Evolutionary conservation across 2,797 vertebrate species (phyloP).

Genomic region (Heliangelus exortis): DNA sequence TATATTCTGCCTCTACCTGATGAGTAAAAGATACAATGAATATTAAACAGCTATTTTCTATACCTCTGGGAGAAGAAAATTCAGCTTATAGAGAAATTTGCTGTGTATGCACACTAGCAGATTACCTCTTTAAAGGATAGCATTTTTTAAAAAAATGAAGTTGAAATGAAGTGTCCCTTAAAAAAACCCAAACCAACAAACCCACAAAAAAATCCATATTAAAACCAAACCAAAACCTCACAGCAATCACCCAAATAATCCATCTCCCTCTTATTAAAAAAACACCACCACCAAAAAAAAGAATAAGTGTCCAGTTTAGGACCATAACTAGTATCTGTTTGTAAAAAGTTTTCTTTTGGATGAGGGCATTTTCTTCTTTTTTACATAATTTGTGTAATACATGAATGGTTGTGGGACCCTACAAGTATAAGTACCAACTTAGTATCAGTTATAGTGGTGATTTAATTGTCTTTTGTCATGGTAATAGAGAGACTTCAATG

Average conservation of each 20-base stretch:
- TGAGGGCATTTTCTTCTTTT: neutral
- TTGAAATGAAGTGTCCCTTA: neutral
- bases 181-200: neutral
- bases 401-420: neutral
- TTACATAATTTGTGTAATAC: neutral
- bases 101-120: neutral
- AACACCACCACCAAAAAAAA: neutral
- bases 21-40: neutral
- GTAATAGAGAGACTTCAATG: neutral
- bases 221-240: neutral
- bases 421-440: neutral
- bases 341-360: neutral
- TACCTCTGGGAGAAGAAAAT: neutral
- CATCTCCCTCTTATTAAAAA: neutral
- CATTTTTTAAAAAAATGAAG: neutral
- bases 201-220: rapidly evolving
- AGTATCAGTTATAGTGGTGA: neutral
- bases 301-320: neutral
- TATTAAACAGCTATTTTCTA: neutral
- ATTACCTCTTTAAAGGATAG: neutral
- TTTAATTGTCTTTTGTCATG: neutral
- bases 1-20: neutral
- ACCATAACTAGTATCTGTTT: neutral
- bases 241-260: neutral
- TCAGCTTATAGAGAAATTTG: neutral